Base-by-base conservation (phyloP, 2,888 invertebrate species). In the Lumbricus terrestris region DNA sequence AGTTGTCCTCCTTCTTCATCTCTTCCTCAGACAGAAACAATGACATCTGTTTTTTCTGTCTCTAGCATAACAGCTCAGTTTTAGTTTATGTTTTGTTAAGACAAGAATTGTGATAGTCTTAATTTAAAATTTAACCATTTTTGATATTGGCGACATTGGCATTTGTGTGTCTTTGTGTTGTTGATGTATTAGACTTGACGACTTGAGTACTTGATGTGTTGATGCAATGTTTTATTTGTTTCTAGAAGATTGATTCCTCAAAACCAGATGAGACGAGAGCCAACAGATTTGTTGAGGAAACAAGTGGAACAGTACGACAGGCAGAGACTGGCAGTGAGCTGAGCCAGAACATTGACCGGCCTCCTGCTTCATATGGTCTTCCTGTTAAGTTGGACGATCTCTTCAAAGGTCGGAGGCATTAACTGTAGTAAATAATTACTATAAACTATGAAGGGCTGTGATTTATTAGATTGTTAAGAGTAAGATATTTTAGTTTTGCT, bases 331-430 rank as follows among this genome's bases (percentile, higher is more conserved):
- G 29, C 16, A 16, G 69, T 69, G 29, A 69, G 69, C 69, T n/a
- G 11, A 69, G n/a, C n/a, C 29, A 69, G n/a, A n/a, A 13, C 69
- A 69, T 37, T 85, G 85, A 85, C 35, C 34, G 8, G 16, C 16
- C 85, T 35, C 34, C 85, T 85, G 85, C 37, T 20, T 34, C 34
- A 34, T 85, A 85, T 37, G 85, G 85, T 35, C 85, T 35, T 35
- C 85, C 85, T 85, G 85, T 85, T 85, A 85, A 85, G 85, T 33
- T 85, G 85, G 85, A 85, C 34, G 85, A 85, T 37, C 85, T 85
- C 85, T 85, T 85, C 37, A 85, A 85, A 85, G 85, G 85, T 85
- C 20, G 5, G 37, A 23, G 8, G 11, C 33, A 82, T 83, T 83
- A 34, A 29, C 35, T n/a, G 83, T 83, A 29, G 33, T 34, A 4